Conservation (phyloP, 2,113 vertebrate genomes). For the Otocyon megalotis region DNA sequence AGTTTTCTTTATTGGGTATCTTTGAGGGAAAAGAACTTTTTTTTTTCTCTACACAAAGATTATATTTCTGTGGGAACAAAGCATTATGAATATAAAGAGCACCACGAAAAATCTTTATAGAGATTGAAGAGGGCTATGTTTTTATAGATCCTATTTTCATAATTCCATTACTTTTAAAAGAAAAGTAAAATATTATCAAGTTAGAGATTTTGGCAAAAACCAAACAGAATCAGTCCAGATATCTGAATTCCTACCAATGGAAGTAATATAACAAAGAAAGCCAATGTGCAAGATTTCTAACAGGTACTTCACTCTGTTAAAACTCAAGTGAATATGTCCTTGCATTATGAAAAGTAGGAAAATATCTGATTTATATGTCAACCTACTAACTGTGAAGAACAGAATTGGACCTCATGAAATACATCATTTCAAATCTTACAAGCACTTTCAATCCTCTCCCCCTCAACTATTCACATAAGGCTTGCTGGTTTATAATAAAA, state of each 20-base stretch:
- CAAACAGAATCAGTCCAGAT: background rate
- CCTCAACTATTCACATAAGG: background rate
- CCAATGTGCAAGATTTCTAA: background rate
- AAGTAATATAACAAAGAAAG: background rate
- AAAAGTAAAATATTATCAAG: conserved; percentile 45
- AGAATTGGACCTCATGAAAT: background rate
- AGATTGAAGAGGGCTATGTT: background rate
- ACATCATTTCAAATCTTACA: background rate
- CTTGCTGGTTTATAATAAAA: background rate
- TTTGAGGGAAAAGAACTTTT: conserved; percentile 26
- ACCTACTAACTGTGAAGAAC: conserved; percentile 9
- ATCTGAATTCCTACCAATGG: background rate
- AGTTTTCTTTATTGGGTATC: background rate
- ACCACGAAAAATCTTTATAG: conserved; percentile 12
- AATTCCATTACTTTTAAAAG: background rate
- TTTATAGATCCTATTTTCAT: background rate
- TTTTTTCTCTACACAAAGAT: background rate
- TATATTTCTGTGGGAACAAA: background rate
- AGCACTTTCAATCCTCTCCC: conserved; percentile 33
- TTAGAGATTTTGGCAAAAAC: conserved; percentile 35
- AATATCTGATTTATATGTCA: background rate
- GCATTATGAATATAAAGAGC: conserved; percentile 28
- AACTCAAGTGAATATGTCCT: background rate
- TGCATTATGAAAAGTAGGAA: conserved; percentile 21
- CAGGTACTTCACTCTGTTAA: background rate